A percentile compares a stretch with the other conserved stretches of the same genome.
These are phyloP conservation scores for Cyanoramphus novaezelandiae DNA, from an alignment of 2,113 vertebrate species.

Conservation along the genomic window DNA sequence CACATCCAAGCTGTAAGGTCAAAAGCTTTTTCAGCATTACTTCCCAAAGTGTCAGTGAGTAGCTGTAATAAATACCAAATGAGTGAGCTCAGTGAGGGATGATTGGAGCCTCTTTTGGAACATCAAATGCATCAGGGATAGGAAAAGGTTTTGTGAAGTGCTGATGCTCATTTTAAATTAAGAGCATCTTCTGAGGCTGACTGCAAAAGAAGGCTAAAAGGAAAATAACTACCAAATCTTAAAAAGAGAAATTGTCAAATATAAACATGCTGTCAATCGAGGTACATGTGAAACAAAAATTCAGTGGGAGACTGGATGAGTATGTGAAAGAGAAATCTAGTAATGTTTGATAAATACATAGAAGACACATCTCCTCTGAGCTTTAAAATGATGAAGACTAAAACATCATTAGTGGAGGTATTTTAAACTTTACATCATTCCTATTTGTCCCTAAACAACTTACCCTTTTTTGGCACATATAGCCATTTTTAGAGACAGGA, in stretches of 20 bases:
- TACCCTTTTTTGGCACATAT: not conserved
- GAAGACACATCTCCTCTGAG: not conserved
- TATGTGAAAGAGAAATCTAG: not conserved
- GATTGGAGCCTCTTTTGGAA: not conserved
- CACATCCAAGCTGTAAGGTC: not conserved
- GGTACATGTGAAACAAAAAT: not conserved
- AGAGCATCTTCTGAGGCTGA: not conserved
- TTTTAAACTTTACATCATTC: not conserved
- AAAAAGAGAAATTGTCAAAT: not conserved
- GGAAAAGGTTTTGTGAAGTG: not conserved
- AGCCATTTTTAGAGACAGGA: not conserved
- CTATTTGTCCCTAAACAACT: not conserved
- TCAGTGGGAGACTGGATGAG: not conserved
- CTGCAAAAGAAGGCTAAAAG: not conserved
- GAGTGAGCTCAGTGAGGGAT: not conserved
- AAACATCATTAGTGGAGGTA: not conserved
- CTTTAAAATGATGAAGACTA: not conserved
- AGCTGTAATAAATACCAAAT: slow-evolving; percentile 10
- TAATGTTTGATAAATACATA: not conserved
- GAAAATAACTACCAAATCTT: not conserved
- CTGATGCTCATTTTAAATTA: not conserved
- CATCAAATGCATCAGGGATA: not conserved
- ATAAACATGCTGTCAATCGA: not conserved
- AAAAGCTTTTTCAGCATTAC: slow-evolving; percentile 13
- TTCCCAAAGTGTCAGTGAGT: not conserved